Base-by-base conservation (phyloP, 2,888 invertebrate species). In the Sphaerophoria taeniata region DNA sequence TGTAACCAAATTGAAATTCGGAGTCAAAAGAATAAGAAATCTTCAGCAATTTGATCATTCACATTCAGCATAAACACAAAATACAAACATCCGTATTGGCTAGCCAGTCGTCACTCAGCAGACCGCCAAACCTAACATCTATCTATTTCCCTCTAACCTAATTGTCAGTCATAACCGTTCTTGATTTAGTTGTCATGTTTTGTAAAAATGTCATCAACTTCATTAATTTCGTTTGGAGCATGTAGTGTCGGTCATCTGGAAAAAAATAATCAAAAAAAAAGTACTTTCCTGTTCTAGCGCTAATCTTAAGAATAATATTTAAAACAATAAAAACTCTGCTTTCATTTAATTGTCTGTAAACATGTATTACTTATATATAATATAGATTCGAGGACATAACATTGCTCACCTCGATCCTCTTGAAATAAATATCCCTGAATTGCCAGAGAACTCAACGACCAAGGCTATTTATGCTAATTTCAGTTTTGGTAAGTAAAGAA, bases 341-440 rank as follows among this genome's bases (percentile, higher is more conserved):
- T 86, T 87, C 84, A 87, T 80, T 73, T 83, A 87, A 88, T 79
- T 74, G 83, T 87, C 76, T 88, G 89, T 88, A 89, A 88, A 89
- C 80, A 88, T 24, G 24, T 24, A 24, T 24, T 24, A 24, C 24
- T 24, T 24, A 24, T 24, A 24, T 24, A 24, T 89, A 88, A 89
- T 88, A 89, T 91, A 99, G 98, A 98, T 98, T 92, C 97, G 98
- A 93, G 99, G 99, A 93, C 99, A 99, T 94, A 97, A 98, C 95
- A 96, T 98, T 93, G 98, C 99, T 92, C 96, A 97, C 93, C 95
- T 99, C 95, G 99, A 99, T 94, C 99, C 99, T 89, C 95, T 99
- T 93, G 98, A 97, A 93, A 98, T 99, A 94, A 96, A 95, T 93
- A 95, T 96, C 93, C 96, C 95, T 92, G 96, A 97, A 93, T 94